Evolutionary conservation across 2,113 vertebrate genomes (phyloP).

Genomic region (Saccopteryx bilineata): DNA sequence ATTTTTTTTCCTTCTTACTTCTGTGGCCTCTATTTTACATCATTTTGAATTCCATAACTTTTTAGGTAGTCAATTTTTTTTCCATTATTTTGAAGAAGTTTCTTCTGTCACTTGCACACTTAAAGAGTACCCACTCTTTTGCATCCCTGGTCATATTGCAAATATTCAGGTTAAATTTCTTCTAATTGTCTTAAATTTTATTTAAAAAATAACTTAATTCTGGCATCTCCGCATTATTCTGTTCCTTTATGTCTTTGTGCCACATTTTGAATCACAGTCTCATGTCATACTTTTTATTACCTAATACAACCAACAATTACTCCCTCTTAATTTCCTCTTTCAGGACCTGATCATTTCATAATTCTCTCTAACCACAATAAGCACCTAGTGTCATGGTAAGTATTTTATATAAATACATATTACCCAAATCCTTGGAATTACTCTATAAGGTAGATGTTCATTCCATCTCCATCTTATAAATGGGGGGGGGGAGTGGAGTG

Average conservation of each 20-base stretch:
- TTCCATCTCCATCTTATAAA: neutral
- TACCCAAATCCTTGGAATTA: neutral
- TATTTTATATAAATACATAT: neutral
- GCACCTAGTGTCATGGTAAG: neutral
- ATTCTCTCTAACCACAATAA: neutral
- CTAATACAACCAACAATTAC: neutral
- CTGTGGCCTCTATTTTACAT: neutral
- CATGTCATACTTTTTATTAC: neutral
- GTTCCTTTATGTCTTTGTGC: neutral
- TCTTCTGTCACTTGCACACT: neutral
- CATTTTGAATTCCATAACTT: neutral
- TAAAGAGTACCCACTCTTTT: neutral
- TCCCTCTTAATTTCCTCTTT: neutral
- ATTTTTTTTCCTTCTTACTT: neutral
- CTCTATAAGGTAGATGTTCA: neutral
- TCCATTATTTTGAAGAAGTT: neutral
- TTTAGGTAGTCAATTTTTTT: neutral
- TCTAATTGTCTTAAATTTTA: neutral
- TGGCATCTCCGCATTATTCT: neutral
- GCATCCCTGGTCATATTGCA: neutral
- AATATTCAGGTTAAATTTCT: neutral
- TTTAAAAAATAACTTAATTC: neutral
- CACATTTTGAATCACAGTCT: neutral
- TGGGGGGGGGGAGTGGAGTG: accelerated
- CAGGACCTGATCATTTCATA: neutral